These are phyloP conservation scores for Actinia equina DNA, from an alignment of 64 coral and sea anemone species.

Conservation along the genomic window DNA sequence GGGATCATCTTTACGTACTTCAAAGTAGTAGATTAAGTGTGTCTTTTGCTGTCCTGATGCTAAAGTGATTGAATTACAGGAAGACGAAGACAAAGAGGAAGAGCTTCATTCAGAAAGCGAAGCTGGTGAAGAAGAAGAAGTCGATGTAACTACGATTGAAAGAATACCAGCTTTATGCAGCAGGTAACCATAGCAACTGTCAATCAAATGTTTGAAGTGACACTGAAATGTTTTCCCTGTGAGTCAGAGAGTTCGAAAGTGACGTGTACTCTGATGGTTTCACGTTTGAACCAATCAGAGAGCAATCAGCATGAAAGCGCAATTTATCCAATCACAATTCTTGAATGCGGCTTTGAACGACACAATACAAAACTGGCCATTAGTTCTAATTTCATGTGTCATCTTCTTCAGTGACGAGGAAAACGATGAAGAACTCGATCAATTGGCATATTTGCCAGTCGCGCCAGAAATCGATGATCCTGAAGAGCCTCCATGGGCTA, in stretches of 20 bases:
- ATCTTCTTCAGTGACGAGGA: slow-evolving; percentile 46
- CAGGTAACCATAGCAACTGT: slow-evolving; percentile 45
- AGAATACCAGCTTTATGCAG: slow-evolving; percentile 66
- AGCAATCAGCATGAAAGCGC: too few species aligned
- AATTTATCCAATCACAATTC: too few species aligned
- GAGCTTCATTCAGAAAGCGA: slow-evolving; percentile 66
- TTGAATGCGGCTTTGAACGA: too few species aligned
- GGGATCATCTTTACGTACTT: neutral
- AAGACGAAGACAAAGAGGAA: slow-evolving; percentile 65
- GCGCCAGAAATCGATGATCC: slow-evolving; percentile 65
- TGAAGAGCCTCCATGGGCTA: slow-evolving; percentile 53
- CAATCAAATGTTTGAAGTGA: neutral
- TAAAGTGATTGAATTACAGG: slow-evolving; percentile 15
- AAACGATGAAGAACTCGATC: slow-evolving; percentile 55
- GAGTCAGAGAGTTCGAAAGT: too few species aligned
- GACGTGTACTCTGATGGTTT: too few species aligned
- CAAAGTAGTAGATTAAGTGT: neutral
- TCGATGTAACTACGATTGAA: slow-evolving; percentile 58
- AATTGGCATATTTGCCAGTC: slow-evolving; percentile 50
- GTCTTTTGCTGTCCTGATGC: neutral
- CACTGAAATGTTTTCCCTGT: too few species aligned
- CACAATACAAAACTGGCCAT: too few species aligned
- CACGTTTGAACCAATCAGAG: neutral
- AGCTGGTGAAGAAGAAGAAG: slow-evolving; percentile 63
- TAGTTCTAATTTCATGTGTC: neutral